Base-by-base conservation (phyloP, 2,888 invertebrate genomes). In the Napeogenes inachia region DNA sequence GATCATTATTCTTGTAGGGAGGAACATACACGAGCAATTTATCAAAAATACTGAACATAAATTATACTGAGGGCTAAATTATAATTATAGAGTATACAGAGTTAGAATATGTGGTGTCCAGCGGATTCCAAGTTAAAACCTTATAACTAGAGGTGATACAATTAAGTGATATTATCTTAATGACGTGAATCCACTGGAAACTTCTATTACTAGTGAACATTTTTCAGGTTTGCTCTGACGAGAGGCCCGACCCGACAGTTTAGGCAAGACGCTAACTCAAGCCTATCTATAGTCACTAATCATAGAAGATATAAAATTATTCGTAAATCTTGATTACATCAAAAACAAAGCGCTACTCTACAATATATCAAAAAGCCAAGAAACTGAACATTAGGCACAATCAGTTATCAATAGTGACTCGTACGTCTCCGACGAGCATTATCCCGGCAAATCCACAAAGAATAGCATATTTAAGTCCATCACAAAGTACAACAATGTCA, bases 401-500 rank as follows among this genome's bases (percentile, higher is more conserved):
- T 45, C 46, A 56, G 45, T 45, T n/a, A 45, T 56, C 45, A 30
- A 53, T 21, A 35, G 46, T 42, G 59, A 54, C 56, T 63, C 59
- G 46, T 45, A 38, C 33, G 45, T 56, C 50, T 35, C 30, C 21
- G 13, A 53, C 30, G 57, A 33, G 38, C 35, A 46, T 32, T 35
- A 21, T 55, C 32, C 21, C 46, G 32, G 50, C 46, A 54, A 54
- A 38, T 61, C 53, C 60, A 42, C 56, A 45, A 53, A 35, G 45
- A 54, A 54, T 56, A 62, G 59, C 54, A 64, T 56, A 56, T 42
- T 64, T 46, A 58, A 62, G 57, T 60, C 58, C 60, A 57, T 30
- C 21, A 57, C 60, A 64, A 35, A 84, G 81, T 81, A 82, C 81
- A 69, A 78, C 75, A 78, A 81, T 76, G 76, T 75, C 81, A 76